phyloP scores from a whole-genome alignment of 2,113 vertebrate genomes.

The Perognathus longimembris region DNA sequence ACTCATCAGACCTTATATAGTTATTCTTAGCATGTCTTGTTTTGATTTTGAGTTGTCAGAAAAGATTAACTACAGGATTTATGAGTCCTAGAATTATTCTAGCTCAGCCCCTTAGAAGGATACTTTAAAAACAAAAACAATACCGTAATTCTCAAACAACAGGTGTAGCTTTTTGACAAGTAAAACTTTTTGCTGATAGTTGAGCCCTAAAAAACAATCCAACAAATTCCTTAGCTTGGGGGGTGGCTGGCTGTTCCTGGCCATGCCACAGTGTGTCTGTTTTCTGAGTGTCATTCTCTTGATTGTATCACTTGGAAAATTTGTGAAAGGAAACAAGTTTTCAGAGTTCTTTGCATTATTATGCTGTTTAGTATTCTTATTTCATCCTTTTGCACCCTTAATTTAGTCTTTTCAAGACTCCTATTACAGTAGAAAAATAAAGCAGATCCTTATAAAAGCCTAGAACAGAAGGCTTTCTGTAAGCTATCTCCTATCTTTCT shows the following conservation, averaged over 20 bases:
- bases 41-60: not conserved
- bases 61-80: not conserved
- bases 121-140: not conserved
- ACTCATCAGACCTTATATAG: not conserved
- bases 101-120: not conserved
- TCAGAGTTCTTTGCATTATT: not conserved
- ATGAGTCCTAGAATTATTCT: not conserved
- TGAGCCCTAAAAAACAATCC: not conserved
- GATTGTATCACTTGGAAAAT: not conserved
- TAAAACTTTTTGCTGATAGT: not conserved
- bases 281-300: not conserved
- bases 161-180: conserved; percentile 25
- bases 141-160: not conserved
- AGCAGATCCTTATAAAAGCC: not conserved
- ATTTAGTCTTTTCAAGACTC: conserved; percentile 55
- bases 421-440: conserved; percentile 41
- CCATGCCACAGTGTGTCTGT: not conserved
- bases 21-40: not conserved
- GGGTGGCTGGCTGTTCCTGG: not conserved
- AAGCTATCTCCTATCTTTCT: conserved; percentile 66
- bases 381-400: conserved; percentile 39
- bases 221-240: not conserved
- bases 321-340: not conserved
- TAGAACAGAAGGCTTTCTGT: conserved; percentile 68
- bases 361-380: not conserved